Conservation (phyloP, 2,797 vertebrate genomes). For the Manis pentadactyla region DNA sequence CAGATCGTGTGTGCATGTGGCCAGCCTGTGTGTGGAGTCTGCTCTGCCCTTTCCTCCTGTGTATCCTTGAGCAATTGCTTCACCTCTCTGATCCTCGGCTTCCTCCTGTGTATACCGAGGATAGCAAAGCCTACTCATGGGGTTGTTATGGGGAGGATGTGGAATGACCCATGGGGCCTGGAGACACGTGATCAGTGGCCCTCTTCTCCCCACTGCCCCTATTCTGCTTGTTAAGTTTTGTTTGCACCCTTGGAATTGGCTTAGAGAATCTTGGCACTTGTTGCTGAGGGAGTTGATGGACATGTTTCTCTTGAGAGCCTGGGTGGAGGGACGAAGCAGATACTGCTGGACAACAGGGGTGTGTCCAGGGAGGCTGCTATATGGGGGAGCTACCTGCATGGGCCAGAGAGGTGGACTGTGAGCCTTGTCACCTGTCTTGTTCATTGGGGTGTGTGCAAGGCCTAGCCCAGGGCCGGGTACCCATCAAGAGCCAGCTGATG, state of each 20-base stretch:
- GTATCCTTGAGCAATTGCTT: neutral
- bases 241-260: neutral
- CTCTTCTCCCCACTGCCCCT: neutral
- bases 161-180: no score
- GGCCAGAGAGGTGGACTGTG: neutral
- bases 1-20: rapidly evolving
- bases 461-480: neutral
- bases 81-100: neutral
- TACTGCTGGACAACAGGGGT: neutral
- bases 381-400: neutral
- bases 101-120: neutral
- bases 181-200: neutral
- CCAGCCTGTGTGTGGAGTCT: neutral
- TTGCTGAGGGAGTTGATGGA: neutral
- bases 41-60: neutral
- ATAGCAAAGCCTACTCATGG: neutral
- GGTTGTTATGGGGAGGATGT: neutral
- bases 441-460: neutral
- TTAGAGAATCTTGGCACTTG: neutral
- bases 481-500: rapidly evolving
- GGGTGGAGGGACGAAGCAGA: neutral
- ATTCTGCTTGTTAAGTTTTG: neutral
- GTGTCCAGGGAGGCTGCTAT: neutral
- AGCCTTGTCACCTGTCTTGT: neutral
- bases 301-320: neutral